Base-by-base conservation (phyloP, 2,113 vertebrate genomes). In the Gallinago undulata region DNA sequence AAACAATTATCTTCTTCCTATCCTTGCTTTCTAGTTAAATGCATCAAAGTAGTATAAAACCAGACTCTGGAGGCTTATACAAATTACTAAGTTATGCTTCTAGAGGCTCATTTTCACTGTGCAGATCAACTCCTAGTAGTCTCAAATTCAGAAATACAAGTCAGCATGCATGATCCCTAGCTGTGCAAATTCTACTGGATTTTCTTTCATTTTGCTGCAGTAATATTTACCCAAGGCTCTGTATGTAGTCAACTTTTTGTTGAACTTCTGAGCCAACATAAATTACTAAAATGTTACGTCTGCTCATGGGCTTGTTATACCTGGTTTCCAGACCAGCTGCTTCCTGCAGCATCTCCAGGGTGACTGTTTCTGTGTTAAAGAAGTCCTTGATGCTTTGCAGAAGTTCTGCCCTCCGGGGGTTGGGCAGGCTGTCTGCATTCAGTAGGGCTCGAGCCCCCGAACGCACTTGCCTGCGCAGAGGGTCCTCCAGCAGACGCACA, bases 401-500 rank as follows among this genome's bases (percentile, higher is more conserved):
- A 57, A 99, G 98, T 95, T 99, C 99, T 39, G 98, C 97, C 30
- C 97, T 98, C 2, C 99, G 98, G 37, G 95, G 84, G 6, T 97
- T 90, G 1, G 99, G 99, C 84, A 99, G 98, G 30, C 97, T 98
- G 6, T 98, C 98, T 2, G 99, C 98, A 4, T 97, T 98, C 90
- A 99, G 98, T 89, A 99, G 97, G 37, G 99, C 99, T 37, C 99
- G 98, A 1, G 99, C 99, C 2, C 98, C 99, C 0, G 99, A 99
- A 21, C 99, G 99, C 50, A 99, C 99, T 57, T 98, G 98, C 79
- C 99, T 98, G 5, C 99, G 98, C 81, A 98, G 98, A 2, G 98
- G 97, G 84, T 99, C 99, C 96, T 99, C 99, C 76, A 99, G 97
- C 90, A 98, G 94, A 9, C 99, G 98, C 7, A 99, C 96, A 0